A percentile compares a stretch with the other conserved stretches of the same genome.
Evolutionary conservation across 1,140 invertebrate species (phyloP).

Genomic region (Octopus bimaculoides): DNA sequence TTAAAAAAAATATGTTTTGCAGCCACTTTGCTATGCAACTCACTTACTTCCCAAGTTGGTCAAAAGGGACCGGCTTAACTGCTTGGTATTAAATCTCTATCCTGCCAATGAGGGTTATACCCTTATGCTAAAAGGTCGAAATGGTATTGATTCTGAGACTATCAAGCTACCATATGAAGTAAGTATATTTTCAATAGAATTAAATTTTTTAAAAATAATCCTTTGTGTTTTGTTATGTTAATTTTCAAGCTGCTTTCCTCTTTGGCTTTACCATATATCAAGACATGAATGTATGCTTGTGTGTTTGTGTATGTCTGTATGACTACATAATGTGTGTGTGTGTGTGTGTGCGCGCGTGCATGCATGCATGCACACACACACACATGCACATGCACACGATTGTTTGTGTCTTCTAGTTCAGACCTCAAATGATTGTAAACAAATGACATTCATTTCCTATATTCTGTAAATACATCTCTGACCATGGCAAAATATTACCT

Average conservation of each 20-base stretch:
- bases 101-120: constrained; percentile 89
- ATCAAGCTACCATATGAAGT: constrained; percentile 60
- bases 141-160: constrained; percentile 58
- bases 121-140: constrained; percentile 70
- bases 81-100: constrained; percentile 86
- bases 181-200: constrained; percentile 20
- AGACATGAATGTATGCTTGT: not conserved
- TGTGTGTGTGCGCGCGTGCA: no score
- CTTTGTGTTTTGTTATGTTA: not conserved
- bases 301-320: no score
- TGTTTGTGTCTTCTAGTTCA: no score
- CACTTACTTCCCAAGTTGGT: constrained; percentile 82
- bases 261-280: not conserved
- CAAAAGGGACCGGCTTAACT: constrained; percentile 79
- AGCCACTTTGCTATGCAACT: constrained; percentile 69
- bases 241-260: not conserved
- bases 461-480: no score
- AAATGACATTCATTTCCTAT: no score
- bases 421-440: no score
- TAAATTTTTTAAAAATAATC: no score
- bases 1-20: constrained; percentile 16
- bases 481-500: no score
- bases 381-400: no score
- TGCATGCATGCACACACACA: no score
- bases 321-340: no score